Evolutionary conservation across 1,140 invertebrate species (phyloP), one percentile per base, ranked within the genome.

Genomic region (roundworm (Caenorhabditis elegans)): DNA sequence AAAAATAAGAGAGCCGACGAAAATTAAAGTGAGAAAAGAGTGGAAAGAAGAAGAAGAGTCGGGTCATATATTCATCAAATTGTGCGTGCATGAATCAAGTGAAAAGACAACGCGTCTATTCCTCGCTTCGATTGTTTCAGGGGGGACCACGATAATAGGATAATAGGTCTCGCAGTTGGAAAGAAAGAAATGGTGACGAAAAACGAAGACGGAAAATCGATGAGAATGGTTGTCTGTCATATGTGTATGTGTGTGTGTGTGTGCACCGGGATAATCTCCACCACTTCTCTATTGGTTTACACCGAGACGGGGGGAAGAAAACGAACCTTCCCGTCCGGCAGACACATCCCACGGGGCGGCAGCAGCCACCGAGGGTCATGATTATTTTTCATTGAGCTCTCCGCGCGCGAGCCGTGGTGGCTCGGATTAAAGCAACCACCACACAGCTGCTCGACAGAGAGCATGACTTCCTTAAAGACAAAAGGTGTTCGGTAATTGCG

Each of bases 61-160:
- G 60, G 60, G 60, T 70, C 60, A 70, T 70, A 70, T 70, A 70
- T 70, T 70, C 60, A 70, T 70, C 60, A 70, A 70, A 70, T 70
- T 70, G 60, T 31, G 60, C 60, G 60, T 70, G 60, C 34, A 70
- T 70, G 34, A 70, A 70, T 70, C 60, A 17, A 70, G 39, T 43
- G 6, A 15, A 43, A 43, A 43, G 39, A 43, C 39, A 43, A 43
- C 39, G 39, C 15, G 6, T 43, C 15, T 43, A 1, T n/a, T n/a
- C 34, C 60, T 31, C 60, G 60, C 34, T 43, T 70, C 60, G 22
- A 39, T 70, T 70, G 60, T 70, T 70, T 70, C 60, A 70, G 60
- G 60, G n/a, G 26, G 8, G 34, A 1, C 0, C 31, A 15, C 8
- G 53, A 34, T 70, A 70, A 70, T 39, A 70, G 60, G 34, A 70